Percentiles rank a stretch among this genome's conserved stretches.
phyloP scores from a whole-genome alignment of 30 jellyfish, hydroid and myxozoan genomes.

The Morbakka virulenta region DNA sequence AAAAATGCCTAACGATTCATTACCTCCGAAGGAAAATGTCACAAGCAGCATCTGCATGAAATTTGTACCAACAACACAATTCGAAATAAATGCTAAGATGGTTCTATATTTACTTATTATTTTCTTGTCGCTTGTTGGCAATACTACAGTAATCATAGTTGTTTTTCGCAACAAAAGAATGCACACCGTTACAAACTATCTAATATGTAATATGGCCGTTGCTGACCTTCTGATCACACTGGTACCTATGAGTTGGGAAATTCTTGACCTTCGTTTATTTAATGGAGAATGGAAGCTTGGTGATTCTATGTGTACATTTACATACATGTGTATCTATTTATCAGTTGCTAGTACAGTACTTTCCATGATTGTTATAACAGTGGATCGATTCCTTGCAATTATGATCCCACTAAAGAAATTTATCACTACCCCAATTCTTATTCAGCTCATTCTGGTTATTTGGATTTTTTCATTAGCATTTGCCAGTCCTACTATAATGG shows the following conservation, averaged over 20 bases:
- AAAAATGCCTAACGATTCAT: too few species aligned
- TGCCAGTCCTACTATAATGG: slow-evolving; percentile 73
- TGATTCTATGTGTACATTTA: slow-evolving; percentile 53
- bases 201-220: slow-evolving; percentile 65
- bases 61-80: too few species aligned
- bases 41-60: too few species aligned
- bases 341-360: slow-evolving; percentile 78
- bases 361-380: slow-evolving; percentile 52
- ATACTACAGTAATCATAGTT: slow-evolving; percentile 37
- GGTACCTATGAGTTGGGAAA: slow-evolving; percentile 66
- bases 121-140: slow-evolving; percentile 55
- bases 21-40: too few species aligned
- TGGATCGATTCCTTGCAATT: slow-evolving; percentile 78
- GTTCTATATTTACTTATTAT: slow-evolving; percentile 26
- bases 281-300: slow-evolving; percentile 80
- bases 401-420: slow-evolving; percentile 51
- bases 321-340: slow-evolving; percentile 44
- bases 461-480: slow-evolving; percentile 62
- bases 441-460: slow-evolving; percentile 25
- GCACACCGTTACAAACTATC: slow-evolving; percentile 69
- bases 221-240: slow-evolving; percentile 77
- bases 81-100: too few species aligned
- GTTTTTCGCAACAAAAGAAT: slow-evolving; percentile 46
- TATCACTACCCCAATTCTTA: slow-evolving; percentile 25
- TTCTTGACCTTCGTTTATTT: slow-evolving; percentile 25